Conservation (phyloP, 2,113 vertebrate species). For the Campylorhamphus procurvoides region DNA sequence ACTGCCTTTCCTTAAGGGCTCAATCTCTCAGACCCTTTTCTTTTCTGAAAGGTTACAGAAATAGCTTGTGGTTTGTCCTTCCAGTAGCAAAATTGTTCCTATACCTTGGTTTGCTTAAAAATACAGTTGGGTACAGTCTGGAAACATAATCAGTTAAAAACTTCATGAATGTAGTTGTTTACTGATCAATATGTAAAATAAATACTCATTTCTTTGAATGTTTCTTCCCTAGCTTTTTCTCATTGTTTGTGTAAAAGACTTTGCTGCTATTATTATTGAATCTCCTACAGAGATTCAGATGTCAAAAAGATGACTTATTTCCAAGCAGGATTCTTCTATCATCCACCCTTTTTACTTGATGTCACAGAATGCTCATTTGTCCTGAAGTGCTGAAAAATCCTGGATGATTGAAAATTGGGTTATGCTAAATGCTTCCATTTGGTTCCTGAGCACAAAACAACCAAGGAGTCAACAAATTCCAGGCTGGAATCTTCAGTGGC, state of each 20-base stretch:
- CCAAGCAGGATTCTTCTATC: neutral
- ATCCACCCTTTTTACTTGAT: neutral
- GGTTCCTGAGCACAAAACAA: neutral
- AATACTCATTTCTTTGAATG: neutral
- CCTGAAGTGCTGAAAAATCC: neutral
- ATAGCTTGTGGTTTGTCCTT: neutral
- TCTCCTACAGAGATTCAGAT: neutral
- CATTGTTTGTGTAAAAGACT: neutral
- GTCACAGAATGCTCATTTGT: accelerated
- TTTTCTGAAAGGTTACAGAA: neutral
- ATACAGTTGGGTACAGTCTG: neutral
- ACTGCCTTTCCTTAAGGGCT: neutral
- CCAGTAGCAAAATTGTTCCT: neutral
- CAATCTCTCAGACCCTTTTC: neutral
- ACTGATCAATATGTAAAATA: neutral
- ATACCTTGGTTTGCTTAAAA: neutral
- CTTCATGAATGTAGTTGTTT: neutral
- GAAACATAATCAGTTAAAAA: neutral
- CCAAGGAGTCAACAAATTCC: neutral
- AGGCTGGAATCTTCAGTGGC: neutral
- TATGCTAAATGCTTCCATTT: neutral
- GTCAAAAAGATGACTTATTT: neutral
- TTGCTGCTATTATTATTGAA: neutral
- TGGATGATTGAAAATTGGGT: neutral
- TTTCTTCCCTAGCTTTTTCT: neutral